phyloP scores from a whole-genome alignment of 2,113 vertebrate species.

The Madoqua kirkii region DNA sequence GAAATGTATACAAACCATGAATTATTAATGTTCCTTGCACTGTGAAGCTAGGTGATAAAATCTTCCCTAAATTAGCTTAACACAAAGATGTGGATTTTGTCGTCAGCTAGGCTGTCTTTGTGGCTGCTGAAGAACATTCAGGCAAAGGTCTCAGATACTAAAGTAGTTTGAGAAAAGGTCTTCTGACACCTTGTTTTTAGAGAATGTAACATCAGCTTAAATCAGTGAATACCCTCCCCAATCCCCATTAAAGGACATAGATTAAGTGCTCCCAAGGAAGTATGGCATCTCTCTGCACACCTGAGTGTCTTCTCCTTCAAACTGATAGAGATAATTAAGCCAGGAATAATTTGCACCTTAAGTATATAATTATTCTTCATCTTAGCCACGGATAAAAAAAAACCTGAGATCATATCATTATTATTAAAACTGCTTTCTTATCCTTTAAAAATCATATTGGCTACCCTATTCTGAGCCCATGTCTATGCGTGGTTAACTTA shows the following conservation, averaged over 20 bases:
- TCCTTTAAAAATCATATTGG: not conserved
- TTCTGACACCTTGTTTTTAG: not conserved
- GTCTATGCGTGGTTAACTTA: not conserved
- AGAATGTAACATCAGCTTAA: conserved; percentile 1
- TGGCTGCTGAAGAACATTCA: not conserved
- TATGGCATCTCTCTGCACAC: conserved; percentile 40
- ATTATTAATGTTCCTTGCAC: conserved; percentile 58
- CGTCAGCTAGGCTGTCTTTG: not conserved
- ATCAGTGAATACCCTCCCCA: not conserved
- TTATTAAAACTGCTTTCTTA: conserved; percentile 30
- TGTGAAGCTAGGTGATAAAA: conserved; percentile 38
- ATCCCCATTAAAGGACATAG: not conserved
- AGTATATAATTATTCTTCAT: conserved; percentile 43
- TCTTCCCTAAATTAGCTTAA: conserved; percentile 40
- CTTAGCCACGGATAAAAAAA: not conserved
- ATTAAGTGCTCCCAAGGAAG: not conserved
- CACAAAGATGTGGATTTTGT: conserved; percentile 13
- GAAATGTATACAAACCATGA: conserved; percentile 28
- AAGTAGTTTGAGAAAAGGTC: not conserved
- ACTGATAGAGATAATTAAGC: conserved; percentile 53
- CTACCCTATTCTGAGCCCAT: not conserved
- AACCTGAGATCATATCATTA: not conserved
- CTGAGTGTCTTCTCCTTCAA: conserved; percentile 38
- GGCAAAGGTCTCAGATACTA: not conserved
- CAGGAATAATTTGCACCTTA: conserved; percentile 31